phyloP scores from a whole-genome alignment of 2,113 vertebrate genomes.

The Lucifuga dentata region DNA sequence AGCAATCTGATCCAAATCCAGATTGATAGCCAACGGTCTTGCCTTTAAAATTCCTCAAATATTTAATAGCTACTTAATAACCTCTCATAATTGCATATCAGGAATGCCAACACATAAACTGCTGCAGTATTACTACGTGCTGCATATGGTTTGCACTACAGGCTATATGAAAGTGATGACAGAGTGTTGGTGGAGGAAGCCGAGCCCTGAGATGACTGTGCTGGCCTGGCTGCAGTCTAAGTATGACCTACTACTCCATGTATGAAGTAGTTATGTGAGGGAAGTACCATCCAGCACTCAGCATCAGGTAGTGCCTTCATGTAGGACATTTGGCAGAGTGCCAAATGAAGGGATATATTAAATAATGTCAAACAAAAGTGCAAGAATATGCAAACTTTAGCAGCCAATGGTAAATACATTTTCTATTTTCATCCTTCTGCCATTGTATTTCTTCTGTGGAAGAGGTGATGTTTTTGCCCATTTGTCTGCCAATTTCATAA shows the following conservation, averaged over 20 bases:
- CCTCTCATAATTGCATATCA: constrained; percentile 59
- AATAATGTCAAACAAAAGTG: constrained; percentile 24
- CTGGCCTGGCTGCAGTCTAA: constrained; percentile 52
- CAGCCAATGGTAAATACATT: no score
- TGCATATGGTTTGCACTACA: constrained; percentile 70
- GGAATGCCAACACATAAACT: constrained; percentile 75
- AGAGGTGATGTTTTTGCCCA: constrained; percentile 6
- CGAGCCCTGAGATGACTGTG: constrained; percentile 57
- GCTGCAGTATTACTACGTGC: constrained; percentile 63
- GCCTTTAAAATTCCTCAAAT: constrained; percentile 54
- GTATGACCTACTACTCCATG: constrained; percentile 46
- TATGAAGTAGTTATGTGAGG: background rate
- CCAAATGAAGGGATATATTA: constrained; percentile 17
- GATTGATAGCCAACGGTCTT: constrained; percentile 47
- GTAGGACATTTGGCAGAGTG: constrained; percentile 20
- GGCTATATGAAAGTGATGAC: constrained; percentile 68
- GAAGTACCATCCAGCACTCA: constrained; percentile 39
- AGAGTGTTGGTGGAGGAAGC: constrained; percentile 62
- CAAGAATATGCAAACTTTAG: constrained; percentile 5
- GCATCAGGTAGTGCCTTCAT: constrained; percentile 31
- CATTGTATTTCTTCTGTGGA: background rate
- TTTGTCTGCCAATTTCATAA: constrained; percentile 17
- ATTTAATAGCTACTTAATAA: constrained; percentile 68
- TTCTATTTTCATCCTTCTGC: no score
- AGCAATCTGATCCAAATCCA: constrained; percentile 47